These are phyloP conservation scores for Pedicia rivosa DNA, from an alignment of 2,888 invertebrate genomes.

Conservation along the genomic window DNA sequence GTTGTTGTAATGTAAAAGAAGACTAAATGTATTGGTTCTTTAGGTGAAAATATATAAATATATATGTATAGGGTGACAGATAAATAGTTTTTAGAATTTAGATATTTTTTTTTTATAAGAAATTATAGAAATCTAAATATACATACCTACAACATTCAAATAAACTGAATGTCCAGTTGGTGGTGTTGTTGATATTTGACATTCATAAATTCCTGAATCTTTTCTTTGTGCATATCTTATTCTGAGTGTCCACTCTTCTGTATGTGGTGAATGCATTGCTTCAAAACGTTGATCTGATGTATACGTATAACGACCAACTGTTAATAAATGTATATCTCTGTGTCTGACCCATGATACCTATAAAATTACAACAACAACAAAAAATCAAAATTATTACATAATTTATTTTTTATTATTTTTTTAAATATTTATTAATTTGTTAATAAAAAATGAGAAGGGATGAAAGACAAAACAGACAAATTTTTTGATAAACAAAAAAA, in stretches of 20 bases:
- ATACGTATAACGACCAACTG: conserved; percentile 61
- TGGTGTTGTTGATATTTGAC: conserved; percentile 82
- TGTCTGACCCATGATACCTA: conserved; percentile 69
- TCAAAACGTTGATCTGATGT: conserved; percentile 74
- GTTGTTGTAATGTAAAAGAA: too few species aligned
- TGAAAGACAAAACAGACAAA: too few species aligned
- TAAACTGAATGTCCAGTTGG: conserved; percentile 70
- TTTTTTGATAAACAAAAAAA: too few species aligned
- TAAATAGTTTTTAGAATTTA: background rate
- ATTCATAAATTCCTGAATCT: conserved; percentile 71
- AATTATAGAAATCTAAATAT: background rate
- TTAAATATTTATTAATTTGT: too few species aligned
- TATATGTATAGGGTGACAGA: too few species aligned
- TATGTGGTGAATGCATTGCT: conserved; percentile 70
- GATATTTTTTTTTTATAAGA: background rate
- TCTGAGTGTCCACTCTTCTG: conserved; percentile 74
- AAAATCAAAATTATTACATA: too few species aligned
- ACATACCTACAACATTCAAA: conserved; percentile 72
- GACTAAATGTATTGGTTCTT: too few species aligned
- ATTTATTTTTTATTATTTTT: too few species aligned
- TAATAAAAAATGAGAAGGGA: too few species aligned
- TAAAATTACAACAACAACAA: conserved; percentile 12
- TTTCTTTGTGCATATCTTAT: conserved; percentile 57
- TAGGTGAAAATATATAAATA: too few species aligned
- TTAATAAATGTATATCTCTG: conserved; percentile 56